These are phyloP conservation scores for Acanthurus leucopareius DNA, from an alignment of 2,797 vertebrate species.

Conservation along the genomic window DNA sequence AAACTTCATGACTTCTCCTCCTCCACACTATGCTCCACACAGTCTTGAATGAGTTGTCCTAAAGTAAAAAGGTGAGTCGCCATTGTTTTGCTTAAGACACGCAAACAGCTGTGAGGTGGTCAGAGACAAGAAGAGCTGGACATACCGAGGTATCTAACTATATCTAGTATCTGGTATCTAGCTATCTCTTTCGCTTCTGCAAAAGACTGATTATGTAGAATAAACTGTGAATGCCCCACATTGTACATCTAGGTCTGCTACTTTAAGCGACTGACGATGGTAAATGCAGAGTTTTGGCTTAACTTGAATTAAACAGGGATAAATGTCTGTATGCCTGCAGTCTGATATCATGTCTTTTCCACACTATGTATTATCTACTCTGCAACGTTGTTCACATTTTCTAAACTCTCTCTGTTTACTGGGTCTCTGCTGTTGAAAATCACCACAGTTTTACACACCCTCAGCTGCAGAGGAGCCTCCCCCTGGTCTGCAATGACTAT, in stretches of 20 bases:
- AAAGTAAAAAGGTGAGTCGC: too few relatives aligned
- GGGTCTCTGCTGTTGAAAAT: conserved; percentile 12
- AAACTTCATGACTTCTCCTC: not conserved
- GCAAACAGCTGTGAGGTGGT: not conserved
- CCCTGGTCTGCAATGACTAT: conserved; percentile 47
- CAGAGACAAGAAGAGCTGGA: not conserved
- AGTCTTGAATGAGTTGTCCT: too few relatives aligned
- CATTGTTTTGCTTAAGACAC: too few relatives aligned
- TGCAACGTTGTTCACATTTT: not conserved
- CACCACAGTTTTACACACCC: conserved; percentile 5
- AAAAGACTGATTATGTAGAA: not conserved
- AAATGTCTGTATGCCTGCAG: not conserved
- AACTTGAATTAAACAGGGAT: too few relatives aligned
- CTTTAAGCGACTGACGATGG: not conserved
- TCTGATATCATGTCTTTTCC: not conserved
- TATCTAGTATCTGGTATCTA: too few relatives aligned
- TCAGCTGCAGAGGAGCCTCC: conserved; percentile 42
- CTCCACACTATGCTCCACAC: too few relatives aligned
- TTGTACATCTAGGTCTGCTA: not conserved
- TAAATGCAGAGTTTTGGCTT: too few relatives aligned
- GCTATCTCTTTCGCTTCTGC: not conserved
- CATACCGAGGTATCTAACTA: conserved; percentile 1
- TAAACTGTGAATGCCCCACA: not conserved
- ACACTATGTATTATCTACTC: not conserved
- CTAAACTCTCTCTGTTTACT: not conserved